Conservation (phyloP, 2,113 vertebrate genomes). For the Rattus norvegicus region DNA sequence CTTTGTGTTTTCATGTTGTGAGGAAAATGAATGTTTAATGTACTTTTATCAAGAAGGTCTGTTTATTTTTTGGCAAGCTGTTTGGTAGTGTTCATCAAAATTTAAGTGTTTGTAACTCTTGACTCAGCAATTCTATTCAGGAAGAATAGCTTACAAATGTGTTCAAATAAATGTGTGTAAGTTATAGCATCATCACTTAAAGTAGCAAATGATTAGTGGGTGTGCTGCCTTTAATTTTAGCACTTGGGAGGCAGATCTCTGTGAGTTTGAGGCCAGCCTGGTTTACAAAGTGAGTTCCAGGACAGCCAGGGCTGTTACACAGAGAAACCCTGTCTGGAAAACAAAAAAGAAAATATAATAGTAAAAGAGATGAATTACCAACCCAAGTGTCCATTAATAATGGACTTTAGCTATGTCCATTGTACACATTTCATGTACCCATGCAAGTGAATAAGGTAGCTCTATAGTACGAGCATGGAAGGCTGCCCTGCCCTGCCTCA, state of each 20-base stretch:
- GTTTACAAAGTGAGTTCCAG: background rate
- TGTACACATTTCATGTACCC: background rate
- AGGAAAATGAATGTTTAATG: background rate
- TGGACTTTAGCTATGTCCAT: background rate
- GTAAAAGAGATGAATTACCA: background rate
- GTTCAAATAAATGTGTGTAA: background rate
- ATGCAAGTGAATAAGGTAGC: background rate
- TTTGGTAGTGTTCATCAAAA: slow-evolving; percentile 34
- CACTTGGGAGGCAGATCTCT: background rate
- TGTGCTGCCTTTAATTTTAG: background rate
- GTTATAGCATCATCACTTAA: slow-evolving; percentile 2
- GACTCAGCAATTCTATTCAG: slow-evolving; percentile 36
- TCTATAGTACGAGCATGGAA: background rate
- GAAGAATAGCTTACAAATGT: background rate
- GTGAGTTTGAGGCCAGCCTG: background rate
- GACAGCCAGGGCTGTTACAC: background rate
- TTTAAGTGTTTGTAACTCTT: slow-evolving; percentile 20
- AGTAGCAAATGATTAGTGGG: background rate
- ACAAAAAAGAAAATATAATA: background rate
- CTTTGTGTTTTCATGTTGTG: background rate
- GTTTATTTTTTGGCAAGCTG: slow-evolving; percentile 12
- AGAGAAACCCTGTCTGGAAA: background rate
- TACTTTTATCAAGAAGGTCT: slow-evolving; percentile 22
- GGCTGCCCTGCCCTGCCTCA: background rate
- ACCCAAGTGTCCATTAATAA: background rate